Evolutionary conservation across 1,140 invertebrate genomes (phyloP).

Genomic region (Aporrectodea caliginosa): DNA sequence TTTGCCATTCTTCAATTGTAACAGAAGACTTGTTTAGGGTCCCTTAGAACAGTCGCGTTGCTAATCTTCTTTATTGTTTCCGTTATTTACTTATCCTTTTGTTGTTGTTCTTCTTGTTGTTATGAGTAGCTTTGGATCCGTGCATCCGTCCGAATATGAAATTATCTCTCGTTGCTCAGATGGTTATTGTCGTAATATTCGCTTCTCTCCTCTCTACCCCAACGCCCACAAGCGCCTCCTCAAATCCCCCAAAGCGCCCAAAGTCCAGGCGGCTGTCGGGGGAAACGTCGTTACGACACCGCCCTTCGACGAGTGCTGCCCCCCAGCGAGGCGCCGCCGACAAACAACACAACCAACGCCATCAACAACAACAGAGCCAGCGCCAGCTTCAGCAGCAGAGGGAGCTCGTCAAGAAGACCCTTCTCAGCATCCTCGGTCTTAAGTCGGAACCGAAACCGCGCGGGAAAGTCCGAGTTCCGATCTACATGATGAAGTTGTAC

Average conservation of each 20-base stretch:
- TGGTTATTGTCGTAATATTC: background rate
- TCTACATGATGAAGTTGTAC: constrained; percentile 9
- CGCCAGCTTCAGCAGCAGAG: background rate
- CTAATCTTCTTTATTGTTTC: background rate
- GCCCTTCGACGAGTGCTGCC: background rate
- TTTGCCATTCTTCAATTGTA: no score
- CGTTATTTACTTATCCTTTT: background rate
- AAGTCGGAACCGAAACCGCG: background rate
- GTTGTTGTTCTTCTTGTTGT: background rate
- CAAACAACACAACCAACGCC: background rate
- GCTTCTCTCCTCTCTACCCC: background rate
- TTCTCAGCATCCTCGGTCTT: background rate
- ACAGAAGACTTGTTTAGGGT: no score
- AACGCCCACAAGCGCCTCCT: background rate
- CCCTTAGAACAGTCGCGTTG: no score
- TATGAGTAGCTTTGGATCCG: background rate
- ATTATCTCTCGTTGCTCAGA: background rate
- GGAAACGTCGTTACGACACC: background rate
- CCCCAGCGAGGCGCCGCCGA: background rate
- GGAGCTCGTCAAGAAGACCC: background rate
- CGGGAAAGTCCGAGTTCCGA: background rate
- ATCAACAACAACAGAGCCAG: background rate
- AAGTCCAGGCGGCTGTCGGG: background rate
- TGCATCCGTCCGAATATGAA: background rate
- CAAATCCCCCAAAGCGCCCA: background rate